phyloP scores from a whole-genome alignment of 2,113 vertebrate species.

The Scytalopus superciliaris region DNA sequence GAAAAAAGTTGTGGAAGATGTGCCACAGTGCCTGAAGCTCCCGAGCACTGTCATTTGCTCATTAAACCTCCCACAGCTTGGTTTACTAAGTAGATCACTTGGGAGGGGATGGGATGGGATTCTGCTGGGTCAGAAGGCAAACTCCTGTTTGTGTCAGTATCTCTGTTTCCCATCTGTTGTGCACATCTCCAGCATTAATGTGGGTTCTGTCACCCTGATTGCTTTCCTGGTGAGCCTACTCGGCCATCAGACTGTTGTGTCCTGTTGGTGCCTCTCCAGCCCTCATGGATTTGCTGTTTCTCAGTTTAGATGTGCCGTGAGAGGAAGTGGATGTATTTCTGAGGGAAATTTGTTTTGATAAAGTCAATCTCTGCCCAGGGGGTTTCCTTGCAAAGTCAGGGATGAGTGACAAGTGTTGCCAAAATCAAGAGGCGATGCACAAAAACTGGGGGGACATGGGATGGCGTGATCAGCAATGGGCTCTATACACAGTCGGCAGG shows the following conservation, averaged over 20 bases:
- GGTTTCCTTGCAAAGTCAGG: not conserved
- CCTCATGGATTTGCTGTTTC: not conserved
- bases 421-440: not conserved
- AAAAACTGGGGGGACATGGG: not conserved
- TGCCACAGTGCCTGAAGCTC: not conserved
- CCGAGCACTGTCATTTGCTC: not conserved
- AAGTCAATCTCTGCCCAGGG: not conserved
- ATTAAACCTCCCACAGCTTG: not conserved
- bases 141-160: not conserved
- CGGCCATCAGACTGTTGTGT: too few relatives aligned
- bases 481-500: not conserved
- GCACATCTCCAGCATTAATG: fast-evolving
- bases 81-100: not conserved
- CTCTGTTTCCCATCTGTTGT: not conserved
- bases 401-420: not conserved
- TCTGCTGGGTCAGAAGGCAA: not conserved
- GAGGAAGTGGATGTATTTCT: not conserved
- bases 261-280: not conserved
- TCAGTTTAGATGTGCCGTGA: not conserved
- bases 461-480: not conserved
- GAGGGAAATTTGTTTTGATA: not conserved
- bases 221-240: not conserved
- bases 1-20: not conserved
- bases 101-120: not conserved
- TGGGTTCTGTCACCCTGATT: fast-evolving